These are phyloP conservation scores for Leptobrachium leishanense DNA, from an alignment of 2,113 vertebrate species.

Conservation along the genomic window DNA sequence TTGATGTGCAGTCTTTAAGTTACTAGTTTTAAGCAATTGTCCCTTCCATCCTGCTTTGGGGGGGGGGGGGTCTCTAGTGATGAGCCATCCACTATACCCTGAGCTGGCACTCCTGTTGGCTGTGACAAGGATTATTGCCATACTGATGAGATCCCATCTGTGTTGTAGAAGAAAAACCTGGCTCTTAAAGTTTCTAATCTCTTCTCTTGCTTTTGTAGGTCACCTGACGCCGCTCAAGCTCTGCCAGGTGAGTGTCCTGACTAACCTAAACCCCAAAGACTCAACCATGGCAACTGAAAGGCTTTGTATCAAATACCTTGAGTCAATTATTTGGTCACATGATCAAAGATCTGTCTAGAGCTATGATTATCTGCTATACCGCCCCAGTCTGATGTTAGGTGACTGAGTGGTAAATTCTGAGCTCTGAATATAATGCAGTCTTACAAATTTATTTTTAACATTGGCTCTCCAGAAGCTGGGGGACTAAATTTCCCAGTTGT, in stretches of 20 bases:
- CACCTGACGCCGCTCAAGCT: no score
- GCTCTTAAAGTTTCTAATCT: background rate
- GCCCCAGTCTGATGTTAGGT: slow-evolving; percentile 65
- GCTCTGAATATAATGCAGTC: background rate
- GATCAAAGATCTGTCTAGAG: background rate
- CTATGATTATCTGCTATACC: slow-evolving; percentile 51
- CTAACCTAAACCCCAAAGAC: no score
- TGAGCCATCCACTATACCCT: slow-evolving; percentile 43
- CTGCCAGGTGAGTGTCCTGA: no score
- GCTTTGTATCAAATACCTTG: no score
- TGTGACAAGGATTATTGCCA: slow-evolving; percentile 42
- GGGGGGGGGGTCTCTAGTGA: background rate
- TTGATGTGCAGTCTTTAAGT: slow-evolving; percentile 23
- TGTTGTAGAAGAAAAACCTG: background rate
- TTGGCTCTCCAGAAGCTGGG: no score
- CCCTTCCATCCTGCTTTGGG: background rate
- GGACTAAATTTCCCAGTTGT: no score
- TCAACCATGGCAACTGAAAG: no score
- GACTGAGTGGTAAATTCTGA: slow-evolving; percentile 68
- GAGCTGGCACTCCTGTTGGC: slow-evolving; percentile 40
- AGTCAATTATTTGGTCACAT: no score
- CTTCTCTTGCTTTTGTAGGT: no score
- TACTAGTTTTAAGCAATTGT: no score
- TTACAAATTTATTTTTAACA: no score
- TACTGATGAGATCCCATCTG: slow-evolving; percentile 32